A percentile compares a stretch with the other conserved stretches of the same genome.
These are phyloP conservation scores for Nomada ferruginata DNA, from an alignment of 2,888 invertebrate species.

Conservation along the genomic window DNA sequence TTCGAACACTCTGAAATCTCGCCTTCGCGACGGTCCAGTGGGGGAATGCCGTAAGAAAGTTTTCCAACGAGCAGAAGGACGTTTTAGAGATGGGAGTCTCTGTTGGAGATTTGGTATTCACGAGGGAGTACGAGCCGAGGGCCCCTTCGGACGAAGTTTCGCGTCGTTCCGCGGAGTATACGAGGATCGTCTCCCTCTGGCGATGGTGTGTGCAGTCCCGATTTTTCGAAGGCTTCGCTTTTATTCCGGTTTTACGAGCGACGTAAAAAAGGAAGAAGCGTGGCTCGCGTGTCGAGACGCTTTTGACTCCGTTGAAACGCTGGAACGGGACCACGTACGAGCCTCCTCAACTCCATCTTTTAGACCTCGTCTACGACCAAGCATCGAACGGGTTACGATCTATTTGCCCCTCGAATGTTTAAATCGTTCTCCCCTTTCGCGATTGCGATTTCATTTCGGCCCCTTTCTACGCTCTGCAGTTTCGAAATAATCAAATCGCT, in stretches of 20 bases:
- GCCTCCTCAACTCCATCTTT: neutral
- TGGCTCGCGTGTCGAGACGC: neutral
- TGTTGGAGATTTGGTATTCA: conserved; percentile 48
- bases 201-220: neutral
- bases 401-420: neutral
- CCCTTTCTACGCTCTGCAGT: no score
- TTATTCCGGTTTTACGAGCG: conserved; percentile 25
- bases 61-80: conserved; percentile 4
- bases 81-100: conserved; percentile 10
- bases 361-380: no score
- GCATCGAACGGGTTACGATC: neutral
- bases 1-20: conserved; percentile 21
- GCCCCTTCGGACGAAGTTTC: conserved; percentile 18
- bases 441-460: no score
- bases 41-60: conserved; percentile 6
- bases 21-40: no score
- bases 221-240: conserved; percentile 23
- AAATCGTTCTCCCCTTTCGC: no score
- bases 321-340: neutral
- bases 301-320: neutral
- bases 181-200: neutral
- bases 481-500: no score
- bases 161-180: conserved; percentile 1
- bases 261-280: neutral
- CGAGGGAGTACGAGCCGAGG: conserved; percentile 7